These are phyloP conservation scores for Microctonus aethiopoides DNA, from an alignment of 2,888 invertebrate species.

Conservation along the genomic window DNA sequence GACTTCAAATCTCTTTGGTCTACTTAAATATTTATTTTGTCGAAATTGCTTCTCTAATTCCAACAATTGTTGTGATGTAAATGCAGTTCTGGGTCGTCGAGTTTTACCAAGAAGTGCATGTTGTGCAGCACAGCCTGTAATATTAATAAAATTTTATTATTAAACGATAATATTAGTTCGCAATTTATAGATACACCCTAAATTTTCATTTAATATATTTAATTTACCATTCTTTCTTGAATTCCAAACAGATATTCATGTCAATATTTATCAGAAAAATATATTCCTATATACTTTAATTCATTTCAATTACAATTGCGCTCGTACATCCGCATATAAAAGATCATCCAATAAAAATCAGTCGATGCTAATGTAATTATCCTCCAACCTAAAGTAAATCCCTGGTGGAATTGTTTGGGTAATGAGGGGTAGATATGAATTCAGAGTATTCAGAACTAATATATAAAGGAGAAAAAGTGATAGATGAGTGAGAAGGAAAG, in stretches of 20 bases:
- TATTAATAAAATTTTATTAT: background rate
- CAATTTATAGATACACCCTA: too few relatives aligned
- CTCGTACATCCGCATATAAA: constrained; percentile 22
- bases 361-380: constrained; percentile 66
- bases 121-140: constrained; percentile 72
- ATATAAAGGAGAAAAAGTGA: constrained; percentile 24
- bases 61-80: constrained; percentile 96
- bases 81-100: constrained; percentile 94
- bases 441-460: constrained; percentile 54
- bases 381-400: constrained; percentile 51
- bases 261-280: too few relatives aligned
- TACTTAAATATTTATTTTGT: constrained; percentile 97
- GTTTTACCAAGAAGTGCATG: constrained; percentile 89
- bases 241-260: background rate
- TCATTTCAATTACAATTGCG: background rate
- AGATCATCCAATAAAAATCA: constrained; percentile 63
- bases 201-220: too few relatives aligned
- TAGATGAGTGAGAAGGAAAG: constrained; percentile 34
- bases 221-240: background rate
- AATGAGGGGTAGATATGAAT: constrained; percentile 50
- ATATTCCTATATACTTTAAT: background rate
- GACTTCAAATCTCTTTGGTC: constrained; percentile 98
- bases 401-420: constrained; percentile 54
- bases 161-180: background rate
- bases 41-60: constrained; percentile 99